Percentiles rank a stretch among this genome's conserved stretches.
Conservation (phyloP, 1,140 invertebrate species). For the Lucilia cuprina region DNA sequence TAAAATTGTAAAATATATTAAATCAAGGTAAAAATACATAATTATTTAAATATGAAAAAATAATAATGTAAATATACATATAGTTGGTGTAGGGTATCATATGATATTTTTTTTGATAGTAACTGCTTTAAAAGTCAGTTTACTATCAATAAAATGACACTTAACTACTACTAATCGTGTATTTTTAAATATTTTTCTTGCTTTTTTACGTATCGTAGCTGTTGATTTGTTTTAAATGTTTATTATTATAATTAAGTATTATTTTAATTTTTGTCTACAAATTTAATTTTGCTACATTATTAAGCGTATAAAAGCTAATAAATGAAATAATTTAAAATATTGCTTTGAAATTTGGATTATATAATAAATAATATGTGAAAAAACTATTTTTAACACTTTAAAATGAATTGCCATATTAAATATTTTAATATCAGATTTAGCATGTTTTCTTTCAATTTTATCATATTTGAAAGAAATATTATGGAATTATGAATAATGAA, state of each 20-base stretch:
- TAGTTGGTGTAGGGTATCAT: no score
- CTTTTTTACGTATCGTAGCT: neutral
- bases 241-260: neutral
- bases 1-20: no score
- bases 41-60: no score
- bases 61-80: no score
- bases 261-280: neutral
- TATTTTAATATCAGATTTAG: neutral
- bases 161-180: conserved; percentile 58
- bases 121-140: conserved; percentile 56
- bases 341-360: neutral
- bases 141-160: conserved; percentile 60
- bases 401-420: neutral
- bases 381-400: conserved; percentile 18
- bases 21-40: no score
- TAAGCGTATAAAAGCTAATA: neutral
- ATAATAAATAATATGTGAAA: conserved; percentile 1
- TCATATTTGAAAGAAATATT: neutral
- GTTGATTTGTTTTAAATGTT: neutral
- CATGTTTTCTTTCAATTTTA: neutral
- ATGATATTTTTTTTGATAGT: no score
- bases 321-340: neutral
- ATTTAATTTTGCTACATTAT: neutral
- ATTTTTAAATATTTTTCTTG: neutral
- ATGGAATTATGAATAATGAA: neutral